A percentile compares a stretch with the other conserved stretches of the same genome.
Evolutionary conservation across 2,113 vertebrate genomes (phyloP).

Genomic region (Mionectes macconnelli): DNA sequence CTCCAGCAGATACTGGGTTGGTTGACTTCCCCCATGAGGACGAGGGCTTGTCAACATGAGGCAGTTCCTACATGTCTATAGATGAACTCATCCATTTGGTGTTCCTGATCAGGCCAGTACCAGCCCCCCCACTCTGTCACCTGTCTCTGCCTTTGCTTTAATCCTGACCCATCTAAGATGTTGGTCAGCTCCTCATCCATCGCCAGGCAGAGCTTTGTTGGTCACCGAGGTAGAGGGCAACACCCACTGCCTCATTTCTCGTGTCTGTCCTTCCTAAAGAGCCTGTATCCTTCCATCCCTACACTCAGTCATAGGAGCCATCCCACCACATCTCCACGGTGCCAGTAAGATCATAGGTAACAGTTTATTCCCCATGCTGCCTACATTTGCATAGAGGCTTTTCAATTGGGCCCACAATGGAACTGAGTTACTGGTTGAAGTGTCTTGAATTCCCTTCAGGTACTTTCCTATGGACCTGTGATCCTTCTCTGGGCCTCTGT

Average conservation of each 20-base stretch:
- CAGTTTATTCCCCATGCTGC: background rate
- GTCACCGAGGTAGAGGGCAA: background rate
- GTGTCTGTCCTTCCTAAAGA: background rate
- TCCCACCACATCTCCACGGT: background rate
- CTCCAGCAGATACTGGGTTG: background rate
- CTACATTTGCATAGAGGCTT: background rate
- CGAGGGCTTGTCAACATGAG: background rate
- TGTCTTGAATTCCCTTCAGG: background rate
- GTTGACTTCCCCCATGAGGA: background rate
- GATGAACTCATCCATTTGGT: background rate
- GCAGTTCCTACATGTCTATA: background rate
- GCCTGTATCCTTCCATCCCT: background rate
- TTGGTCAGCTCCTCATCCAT: background rate
- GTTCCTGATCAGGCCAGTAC: background rate
- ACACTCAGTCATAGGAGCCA: background rate
- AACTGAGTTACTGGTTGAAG: background rate
- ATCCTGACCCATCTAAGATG: background rate
- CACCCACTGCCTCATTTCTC: background rate
- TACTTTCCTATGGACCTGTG: background rate
- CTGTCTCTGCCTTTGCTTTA: background rate
- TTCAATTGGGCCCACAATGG: background rate
- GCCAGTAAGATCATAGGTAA: background rate
- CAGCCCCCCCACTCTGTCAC: background rate
- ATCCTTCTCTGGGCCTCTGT: background rate
- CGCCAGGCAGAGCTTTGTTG: background rate